Percentiles rank a stretch among this genome's conserved stretches.
Conservation (phyloP, 2,888 invertebrate genomes). For the Cephus spinipes region DNA sequence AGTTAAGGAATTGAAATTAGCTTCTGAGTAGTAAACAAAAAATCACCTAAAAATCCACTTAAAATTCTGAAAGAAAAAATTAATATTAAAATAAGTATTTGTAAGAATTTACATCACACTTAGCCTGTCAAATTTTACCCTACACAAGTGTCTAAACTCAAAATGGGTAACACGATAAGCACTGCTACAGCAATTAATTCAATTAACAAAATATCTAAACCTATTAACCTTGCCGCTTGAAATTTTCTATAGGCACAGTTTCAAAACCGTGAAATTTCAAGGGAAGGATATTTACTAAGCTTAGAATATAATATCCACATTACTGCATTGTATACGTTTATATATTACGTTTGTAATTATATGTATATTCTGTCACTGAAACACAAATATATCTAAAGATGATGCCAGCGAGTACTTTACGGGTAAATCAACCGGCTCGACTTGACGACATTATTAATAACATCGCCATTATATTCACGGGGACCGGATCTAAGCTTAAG, state of each 20-base stretch:
- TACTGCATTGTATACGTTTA: neutral
- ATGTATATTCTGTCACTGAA: too few relatives aligned
- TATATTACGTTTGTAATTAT: neutral
- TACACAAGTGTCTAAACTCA: neutral
- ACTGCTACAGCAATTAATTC: neutral
- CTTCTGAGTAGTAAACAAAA: too few relatives aligned
- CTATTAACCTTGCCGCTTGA: neutral
- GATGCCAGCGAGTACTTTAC: neutral
- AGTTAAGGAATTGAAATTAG: too few relatives aligned
- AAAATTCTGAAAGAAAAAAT: neutral
- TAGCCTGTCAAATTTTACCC: neutral
- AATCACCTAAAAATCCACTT: neutral
- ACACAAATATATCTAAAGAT: too few relatives aligned
- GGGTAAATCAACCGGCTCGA: neutral
- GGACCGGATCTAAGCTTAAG: neutral
- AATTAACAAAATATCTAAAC: neutral
- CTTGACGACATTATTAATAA: neutral
- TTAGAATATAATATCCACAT: neutral
- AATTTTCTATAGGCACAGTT: neutral
- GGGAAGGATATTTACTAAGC: neutral
- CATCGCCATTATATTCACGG: neutral
- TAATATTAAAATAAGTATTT: neutral
- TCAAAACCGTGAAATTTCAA: neutral
- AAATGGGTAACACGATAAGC: neutral
- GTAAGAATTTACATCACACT: neutral